Evolutionary conservation across 2,797 vertebrate genomes (phyloP).

Genomic region (Centroberyx gerrardi): DNA sequence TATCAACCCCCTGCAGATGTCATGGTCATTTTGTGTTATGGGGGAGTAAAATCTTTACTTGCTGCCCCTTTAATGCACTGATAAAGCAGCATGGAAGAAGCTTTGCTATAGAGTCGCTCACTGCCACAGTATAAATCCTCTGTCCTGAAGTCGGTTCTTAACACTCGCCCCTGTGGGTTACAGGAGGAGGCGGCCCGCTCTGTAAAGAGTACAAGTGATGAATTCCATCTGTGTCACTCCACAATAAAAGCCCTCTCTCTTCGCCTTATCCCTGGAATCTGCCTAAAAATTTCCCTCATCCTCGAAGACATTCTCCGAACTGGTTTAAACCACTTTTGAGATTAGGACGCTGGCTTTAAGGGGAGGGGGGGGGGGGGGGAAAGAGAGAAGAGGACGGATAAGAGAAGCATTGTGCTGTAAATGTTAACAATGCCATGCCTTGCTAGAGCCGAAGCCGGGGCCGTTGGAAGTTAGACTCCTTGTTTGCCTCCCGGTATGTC

Average conservation of each 20-base stretch:
- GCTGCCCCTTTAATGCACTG: background rate
- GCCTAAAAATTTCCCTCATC: conserved; percentile 45
- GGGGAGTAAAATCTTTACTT: background rate
- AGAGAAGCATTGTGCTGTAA: conserved; percentile 62
- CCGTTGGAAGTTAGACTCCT: conserved; percentile 46
- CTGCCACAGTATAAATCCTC: background rate
- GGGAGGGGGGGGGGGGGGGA: background rate
- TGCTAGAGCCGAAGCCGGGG: conserved; percentile 30
- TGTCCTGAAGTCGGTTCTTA: background rate
- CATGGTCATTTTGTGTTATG: background rate
- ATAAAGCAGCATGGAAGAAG: background rate
- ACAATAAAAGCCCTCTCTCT: conserved; percentile 10
- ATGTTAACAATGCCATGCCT: conserved; percentile 49
- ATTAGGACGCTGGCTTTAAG: conserved; percentile 46
- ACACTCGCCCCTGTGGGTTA: conserved; percentile 1
- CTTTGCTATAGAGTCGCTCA: background rate
- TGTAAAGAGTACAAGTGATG: conserved; percentile 40
- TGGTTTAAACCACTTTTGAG: conserved; percentile 63
- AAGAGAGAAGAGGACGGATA: conserved; percentile 23
- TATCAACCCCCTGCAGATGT: background rate
- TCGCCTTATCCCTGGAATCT: conserved; percentile 45
- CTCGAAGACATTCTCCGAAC: conserved; percentile 49
- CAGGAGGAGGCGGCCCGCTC: conserved; percentile 8
- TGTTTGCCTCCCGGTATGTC: conserved; percentile 52
- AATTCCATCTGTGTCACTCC: conserved; percentile 64